A percentile compares a stretch with the other conserved stretches of the same genome.
These are phyloP conservation scores for Drosophila kanapiae DNA, from an alignment of 1,140 invertebrate species.

Conservation along the genomic window DNA sequence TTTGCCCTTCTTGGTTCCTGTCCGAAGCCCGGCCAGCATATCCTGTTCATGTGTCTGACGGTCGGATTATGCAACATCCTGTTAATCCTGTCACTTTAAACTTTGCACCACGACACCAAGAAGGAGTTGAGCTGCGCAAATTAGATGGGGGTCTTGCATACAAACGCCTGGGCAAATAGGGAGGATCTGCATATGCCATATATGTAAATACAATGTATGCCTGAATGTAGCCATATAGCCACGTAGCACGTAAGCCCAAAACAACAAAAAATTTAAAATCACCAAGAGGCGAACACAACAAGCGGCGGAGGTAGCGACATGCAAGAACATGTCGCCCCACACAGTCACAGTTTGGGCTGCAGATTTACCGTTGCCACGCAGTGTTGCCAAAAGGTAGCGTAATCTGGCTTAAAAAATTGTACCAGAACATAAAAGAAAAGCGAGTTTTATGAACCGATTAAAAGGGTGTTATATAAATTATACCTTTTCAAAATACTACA, in stretches of 20 bases:
- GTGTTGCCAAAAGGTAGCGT: conserved; percentile 19
- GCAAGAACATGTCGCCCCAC: conserved; percentile 70
- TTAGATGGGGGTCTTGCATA: conserved; percentile 49
- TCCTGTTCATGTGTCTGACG: conserved; percentile 76
- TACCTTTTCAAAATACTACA: too few relatives aligned
- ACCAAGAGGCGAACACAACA: conserved; percentile 53
- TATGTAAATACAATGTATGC: too few relatives aligned
- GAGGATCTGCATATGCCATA: conserved; percentile 19
- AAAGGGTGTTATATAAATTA: too few relatives aligned
- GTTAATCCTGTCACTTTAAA: conserved; percentile 85
- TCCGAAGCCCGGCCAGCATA: conserved; percentile 45
- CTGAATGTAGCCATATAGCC: conserved; percentile 13
- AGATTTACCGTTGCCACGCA: conserved; percentile 40
- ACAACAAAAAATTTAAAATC: conserved; percentile 60
- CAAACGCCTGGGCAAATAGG: conserved; percentile 15
- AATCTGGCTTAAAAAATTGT: conserved; percentile 11
- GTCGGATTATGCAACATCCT: conserved; percentile 84
- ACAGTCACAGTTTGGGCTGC: conserved; percentile 12
- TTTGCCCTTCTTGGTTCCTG: conserved; percentile 41
- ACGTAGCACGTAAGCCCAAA: conserved; percentile 47
- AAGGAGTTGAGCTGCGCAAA: conserved; percentile 64
- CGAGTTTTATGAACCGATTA: too few relatives aligned
- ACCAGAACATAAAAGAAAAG: neutral
- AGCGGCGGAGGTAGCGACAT: conserved; percentile 59
- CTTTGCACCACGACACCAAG: conserved; percentile 55